Evolutionary conservation across 1,140 invertebrate genomes (phyloP), one percentile per base, ranked within the genome.

Genomic region (Drepana arcuata): DNA sequence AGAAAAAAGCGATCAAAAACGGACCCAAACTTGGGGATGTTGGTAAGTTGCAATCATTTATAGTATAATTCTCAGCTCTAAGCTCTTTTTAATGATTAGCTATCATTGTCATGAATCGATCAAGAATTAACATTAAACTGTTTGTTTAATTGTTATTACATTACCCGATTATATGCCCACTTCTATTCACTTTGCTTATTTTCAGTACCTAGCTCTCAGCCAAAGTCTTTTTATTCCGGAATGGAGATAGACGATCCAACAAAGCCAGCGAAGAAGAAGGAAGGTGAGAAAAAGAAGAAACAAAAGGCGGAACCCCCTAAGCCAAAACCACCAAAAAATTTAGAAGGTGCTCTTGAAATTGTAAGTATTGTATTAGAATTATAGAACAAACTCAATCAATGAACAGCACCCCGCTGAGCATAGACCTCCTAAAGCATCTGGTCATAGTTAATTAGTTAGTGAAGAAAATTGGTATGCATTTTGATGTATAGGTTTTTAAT

Each of bases 311-410:
- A 86, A 57, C 68, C 79, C 11, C 55, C 77, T 7, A 86, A 85
- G 67, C 73, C 84, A 1, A 90, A 90, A 59, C 79, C 75, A 34
- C 87, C 88, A 12, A 91, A 90, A 73, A 87, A 86, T 16, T 78
- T 91, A 28, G 90, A 91, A 60, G 87, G 85, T 61, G 89, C 88
- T 13, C 64, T 92, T 21, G 85, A 86, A 68, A 53, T 62, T 38
- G 89, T 91, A 84, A 79, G 80, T 72, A 33, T 45, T 3, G n/a
- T n/a, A n/a, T n/a, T n/a, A n/a, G n/a, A n/a, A n/a, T n/a, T n/a
- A n/a, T n/a, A n/a, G n/a, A n/a, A n/a, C n/a, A n/a, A n/a, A n/a
- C n/a, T n/a, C n/a, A n/a, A n/a, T n/a, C n/a, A n/a, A n/a, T n/a
- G n/a, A n/a, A n/a, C n/a, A n/a, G n/a, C n/a, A n/a, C n/a, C n/a